Evolutionary conservation across 2,797 vertebrate genomes (phyloP).

Genomic region (Menidia menidia): DNA sequence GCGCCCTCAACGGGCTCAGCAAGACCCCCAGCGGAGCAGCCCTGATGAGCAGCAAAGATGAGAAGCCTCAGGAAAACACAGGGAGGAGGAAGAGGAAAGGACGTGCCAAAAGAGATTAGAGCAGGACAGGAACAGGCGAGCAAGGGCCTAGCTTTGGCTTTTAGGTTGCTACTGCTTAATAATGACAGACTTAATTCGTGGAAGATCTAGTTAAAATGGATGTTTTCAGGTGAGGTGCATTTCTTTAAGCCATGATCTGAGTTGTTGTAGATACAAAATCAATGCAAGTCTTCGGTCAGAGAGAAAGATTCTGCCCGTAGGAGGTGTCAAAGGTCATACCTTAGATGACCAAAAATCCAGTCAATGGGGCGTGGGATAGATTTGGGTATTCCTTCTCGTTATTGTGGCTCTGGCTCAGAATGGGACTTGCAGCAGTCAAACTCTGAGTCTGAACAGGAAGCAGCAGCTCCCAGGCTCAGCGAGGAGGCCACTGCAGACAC

Average conservation of each 20-base stretch:
- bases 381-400: slow-evolving; percentile 65
- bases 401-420: slow-evolving; percentile 49
- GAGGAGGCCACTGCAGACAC: slow-evolving; percentile 32
- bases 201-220: slow-evolving; percentile 41
- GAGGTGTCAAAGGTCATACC: slow-evolving; percentile 43
- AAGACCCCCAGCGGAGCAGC: slow-evolving; percentile 87
- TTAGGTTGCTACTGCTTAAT: slow-evolving; percentile 55
- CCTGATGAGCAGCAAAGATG: slow-evolving; percentile 83
- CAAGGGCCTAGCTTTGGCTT: slow-evolving; percentile 52
- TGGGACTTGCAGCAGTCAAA: slow-evolving; percentile 25
- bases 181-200: slow-evolving; percentile 60
- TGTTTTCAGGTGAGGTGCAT: slow-evolving; percentile 45
- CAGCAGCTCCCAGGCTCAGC: slow-evolving; percentile 2
- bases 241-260: slow-evolving; percentile 72
- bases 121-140: slow-evolving; percentile 59
- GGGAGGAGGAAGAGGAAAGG: slow-evolving; percentile 94
- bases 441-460: slow-evolving; percentile 29
- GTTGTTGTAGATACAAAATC: slow-evolving; percentile 59
- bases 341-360: slow-evolving; percentile 44
- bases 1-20: slow-evolving; percentile 88
- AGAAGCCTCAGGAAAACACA: slow-evolving; percentile 85
- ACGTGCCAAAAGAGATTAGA: slow-evolving; percentile 96
- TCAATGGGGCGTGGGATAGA: slow-evolving; percentile 40
- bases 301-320: slow-evolving; percentile 42
- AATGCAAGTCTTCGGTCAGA: slow-evolving; percentile 47